A percentile compares a stretch with the other conserved stretches of the same genome.
Conservation (phyloP, 2,888 invertebrate genomes). For the Vandiemenella viatica region DNA sequence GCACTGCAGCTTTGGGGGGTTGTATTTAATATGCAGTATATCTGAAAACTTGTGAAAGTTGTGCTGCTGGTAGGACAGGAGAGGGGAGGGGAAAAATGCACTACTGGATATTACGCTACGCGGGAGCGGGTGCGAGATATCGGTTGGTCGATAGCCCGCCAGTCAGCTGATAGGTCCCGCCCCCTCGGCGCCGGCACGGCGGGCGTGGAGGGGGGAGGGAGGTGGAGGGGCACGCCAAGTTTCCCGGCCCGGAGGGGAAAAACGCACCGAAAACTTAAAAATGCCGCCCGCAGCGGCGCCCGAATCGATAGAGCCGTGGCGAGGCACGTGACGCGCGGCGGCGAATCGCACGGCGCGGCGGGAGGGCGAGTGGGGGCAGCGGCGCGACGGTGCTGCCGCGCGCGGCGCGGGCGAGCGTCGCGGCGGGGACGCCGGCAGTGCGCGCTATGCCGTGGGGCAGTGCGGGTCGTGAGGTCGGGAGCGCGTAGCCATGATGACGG, state of each 20-base stretch:
- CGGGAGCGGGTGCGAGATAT: no score
- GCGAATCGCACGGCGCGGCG: slow-evolving; percentile 25
- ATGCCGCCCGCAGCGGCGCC: slow-evolving; percentile 62
- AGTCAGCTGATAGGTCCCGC: slow-evolving; percentile 19
- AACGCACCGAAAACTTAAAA: slow-evolving; percentile 41
- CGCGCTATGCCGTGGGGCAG: not conserved
- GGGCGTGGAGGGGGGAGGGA: no score
- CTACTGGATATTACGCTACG: no score
- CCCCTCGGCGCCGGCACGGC: slow-evolving; percentile 18
- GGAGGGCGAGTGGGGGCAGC: slow-evolving; percentile 1
- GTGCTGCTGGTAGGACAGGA: no score
- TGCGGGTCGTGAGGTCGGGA: not conserved
- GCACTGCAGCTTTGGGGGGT: no score
- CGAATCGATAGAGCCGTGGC: slow-evolving; percentile 54
- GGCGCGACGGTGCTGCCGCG: not conserved
- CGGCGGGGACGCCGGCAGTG: slow-evolving; percentile 4
- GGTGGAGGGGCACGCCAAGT: not conserved
- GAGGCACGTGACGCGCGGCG: slow-evolving; percentile 41
- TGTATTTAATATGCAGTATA: no score
- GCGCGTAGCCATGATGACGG: slow-evolving; percentile 29
- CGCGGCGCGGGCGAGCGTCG: not conserved
- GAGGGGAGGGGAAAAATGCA: no score
- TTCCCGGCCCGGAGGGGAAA: not conserved
- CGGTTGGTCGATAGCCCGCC: slow-evolving; percentile 7
- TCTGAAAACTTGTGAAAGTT: no score